These are phyloP conservation scores for Saccostrea glomerata DNA, from an alignment of 1,140 invertebrate species.

Conservation along the genomic window DNA sequence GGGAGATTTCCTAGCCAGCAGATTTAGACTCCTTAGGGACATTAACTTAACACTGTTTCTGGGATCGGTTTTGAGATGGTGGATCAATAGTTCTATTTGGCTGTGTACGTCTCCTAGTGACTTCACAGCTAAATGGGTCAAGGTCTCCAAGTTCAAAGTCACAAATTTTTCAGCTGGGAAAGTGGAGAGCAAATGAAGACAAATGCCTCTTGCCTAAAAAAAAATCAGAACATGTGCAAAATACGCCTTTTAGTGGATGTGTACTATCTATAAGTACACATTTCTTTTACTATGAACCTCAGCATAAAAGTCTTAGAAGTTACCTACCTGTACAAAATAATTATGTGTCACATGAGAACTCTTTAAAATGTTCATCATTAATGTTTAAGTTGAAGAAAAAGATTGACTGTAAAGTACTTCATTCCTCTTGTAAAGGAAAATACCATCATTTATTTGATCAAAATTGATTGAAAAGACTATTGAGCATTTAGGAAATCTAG, in stretches of 20 bases:
- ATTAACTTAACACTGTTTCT: slow-evolving; percentile 87
- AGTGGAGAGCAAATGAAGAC: slow-evolving; percentile 89
- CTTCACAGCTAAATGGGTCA: slow-evolving; percentile 91
- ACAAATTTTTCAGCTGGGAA: slow-evolving; percentile 93
- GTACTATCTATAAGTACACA: too few relatives aligned
- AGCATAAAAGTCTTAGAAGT: too few relatives aligned
- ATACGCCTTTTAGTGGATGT: too few relatives aligned
- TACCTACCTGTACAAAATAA: too few relatives aligned
- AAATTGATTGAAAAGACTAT: too few relatives aligned
- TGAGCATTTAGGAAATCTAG: not conserved
- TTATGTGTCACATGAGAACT: too few relatives aligned
- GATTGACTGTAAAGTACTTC: too few relatives aligned
- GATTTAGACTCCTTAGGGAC: slow-evolving; percentile 87
- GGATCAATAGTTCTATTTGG: slow-evolving; percentile 84
- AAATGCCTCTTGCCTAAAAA: slow-evolving; percentile 86
- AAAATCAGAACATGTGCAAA: not conserved
- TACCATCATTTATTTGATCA: too few relatives aligned
- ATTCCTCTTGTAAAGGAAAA: too few relatives aligned
- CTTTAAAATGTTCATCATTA: too few relatives aligned
- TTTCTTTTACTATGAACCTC: too few relatives aligned
- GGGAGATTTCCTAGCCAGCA: slow-evolving; percentile 85
- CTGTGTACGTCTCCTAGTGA: slow-evolving; percentile 94
- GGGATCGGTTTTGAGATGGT: slow-evolving; percentile 83
- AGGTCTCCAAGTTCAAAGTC: slow-evolving; percentile 89
- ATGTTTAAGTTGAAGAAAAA: too few relatives aligned